Evolutionary conservation across 2,113 vertebrate genomes (phyloP), one percentile per base, ranked within the genome.

Genomic region (Sceloporus tristichus): DNA sequence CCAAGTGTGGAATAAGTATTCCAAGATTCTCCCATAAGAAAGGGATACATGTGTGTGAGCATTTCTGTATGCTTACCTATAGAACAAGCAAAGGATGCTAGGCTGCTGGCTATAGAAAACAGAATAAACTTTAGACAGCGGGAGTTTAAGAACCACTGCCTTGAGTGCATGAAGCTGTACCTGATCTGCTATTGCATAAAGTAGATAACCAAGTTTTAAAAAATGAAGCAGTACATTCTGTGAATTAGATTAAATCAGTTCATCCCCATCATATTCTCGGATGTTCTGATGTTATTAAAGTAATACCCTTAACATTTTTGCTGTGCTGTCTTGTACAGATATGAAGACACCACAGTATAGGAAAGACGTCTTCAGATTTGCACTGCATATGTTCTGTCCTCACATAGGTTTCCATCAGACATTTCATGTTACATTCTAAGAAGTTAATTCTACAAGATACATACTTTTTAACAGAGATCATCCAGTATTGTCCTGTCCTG

Each of bases 261-360:
- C 18, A 18, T 16, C 79, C 84, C 91, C 81, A 83, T 29, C 42
- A 73, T 14, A 1, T 71, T 76, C 71, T 85, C 85, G 9, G 79
- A 77, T 38, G 27, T 34, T 34, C 40, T 74, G 1, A 11, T 59
- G 29, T 54, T 7, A 54, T 13, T 62, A 87, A 86, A 71, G 85
- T 76, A 78, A 87, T 13, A 5, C 68, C 82, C 71, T 74, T 71
- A 38, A 38, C 38, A 14, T 83, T 92, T 65, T 25, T 94, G 56
- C 82, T 85, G 13, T 8, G 42, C 4, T 84, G n/a, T 65, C 74
- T 68, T 82, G 86, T 71, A 25, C 62, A 29, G 9, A 54, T 42
- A 25, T 42, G 25, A 21, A 38, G 10, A 25, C 56, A 65, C 54
- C 84, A 71, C 16, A 82, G 86, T 81, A 65, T n/a, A 38, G 29